Evolutionary conservation across 2,113 vertebrate genomes (phyloP).

Genomic region (Scomber japonicus): DNA sequence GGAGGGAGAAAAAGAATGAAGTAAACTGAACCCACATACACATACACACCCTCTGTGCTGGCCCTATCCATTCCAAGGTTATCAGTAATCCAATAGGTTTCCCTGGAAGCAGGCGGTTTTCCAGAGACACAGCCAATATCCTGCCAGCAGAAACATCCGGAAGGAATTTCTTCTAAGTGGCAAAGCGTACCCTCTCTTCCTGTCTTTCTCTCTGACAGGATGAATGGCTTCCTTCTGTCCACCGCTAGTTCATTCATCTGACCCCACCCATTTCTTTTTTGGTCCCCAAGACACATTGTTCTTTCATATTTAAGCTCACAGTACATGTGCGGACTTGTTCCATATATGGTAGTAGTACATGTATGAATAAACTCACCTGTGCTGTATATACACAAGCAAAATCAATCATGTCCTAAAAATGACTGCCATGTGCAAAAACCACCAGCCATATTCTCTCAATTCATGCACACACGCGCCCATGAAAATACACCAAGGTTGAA

Average conservation of each 20-base stretch:
- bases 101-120: constrained; percentile 64
- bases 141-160: constrained; percentile 73
- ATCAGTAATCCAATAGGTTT: constrained; percentile 81
- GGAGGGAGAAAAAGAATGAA: neutral
- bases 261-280: neutral
- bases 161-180: constrained; percentile 67
- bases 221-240: constrained; percentile 35
- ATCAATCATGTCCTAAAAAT: constrained; percentile 17
- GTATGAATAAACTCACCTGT: no score
- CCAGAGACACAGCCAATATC: constrained; percentile 67
- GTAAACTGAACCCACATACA: constrained; percentile 6
- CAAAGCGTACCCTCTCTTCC: constrained; percentile 54
- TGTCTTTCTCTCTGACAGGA: constrained; percentile 44
- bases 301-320: neutral
- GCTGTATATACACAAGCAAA: no score
- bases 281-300: neutral
- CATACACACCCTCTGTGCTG: constrained; percentile 43
- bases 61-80: constrained; percentile 77
- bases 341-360: no score
- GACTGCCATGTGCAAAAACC: neutral
- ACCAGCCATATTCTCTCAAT: neutral
- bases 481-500: constrained; percentile 18
- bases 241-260: constrained; percentile 17
- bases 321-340: neutral
- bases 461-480: neutral